Conservation (phyloP, 2,113 vertebrate genomes). For the Gymnobelideus leadbeateri region DNA sequence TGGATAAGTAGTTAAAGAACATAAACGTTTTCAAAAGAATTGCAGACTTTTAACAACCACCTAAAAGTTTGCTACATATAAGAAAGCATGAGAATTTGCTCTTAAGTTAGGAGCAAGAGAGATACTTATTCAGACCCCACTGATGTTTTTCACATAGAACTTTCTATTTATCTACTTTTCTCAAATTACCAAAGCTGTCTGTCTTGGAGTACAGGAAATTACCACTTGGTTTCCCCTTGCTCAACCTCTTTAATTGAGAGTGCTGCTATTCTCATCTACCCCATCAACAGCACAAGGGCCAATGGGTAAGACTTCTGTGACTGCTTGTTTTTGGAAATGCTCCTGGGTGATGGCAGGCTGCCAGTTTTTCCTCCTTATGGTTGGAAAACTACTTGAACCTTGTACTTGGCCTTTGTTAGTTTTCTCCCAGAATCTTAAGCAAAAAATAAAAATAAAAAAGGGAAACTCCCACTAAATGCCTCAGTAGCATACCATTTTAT, state of each 20-base stretch:
- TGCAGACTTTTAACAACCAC: neutral
- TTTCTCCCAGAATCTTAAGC: slow-evolving; percentile 24
- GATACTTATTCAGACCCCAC: neutral
- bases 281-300: neutral
- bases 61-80: neutral
- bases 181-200: neutral
- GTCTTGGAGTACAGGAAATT: slow-evolving; percentile 4
- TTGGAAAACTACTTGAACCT: slow-evolving; percentile 29
- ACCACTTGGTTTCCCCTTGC: neutral
- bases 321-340: neutral
- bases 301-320: neutral
- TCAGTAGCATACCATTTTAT: neutral
- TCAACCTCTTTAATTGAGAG: neutral
- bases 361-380: neutral
- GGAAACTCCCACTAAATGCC: slow-evolving; percentile 39
- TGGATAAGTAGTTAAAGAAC: neutral
- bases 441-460: slow-evolving; percentile 9
- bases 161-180: neutral
- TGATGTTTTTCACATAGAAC: neutral
- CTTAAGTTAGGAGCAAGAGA: neutral
- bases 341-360: slow-evolving; percentile 1
- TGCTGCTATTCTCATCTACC: neutral
- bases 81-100: neutral
- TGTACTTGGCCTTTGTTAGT: slow-evolving; percentile 47
- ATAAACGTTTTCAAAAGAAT: neutral